Evolutionary conservation across 1,140 invertebrate species (phyloP).

Genomic region (Caenorhabditis brenneri): DNA sequence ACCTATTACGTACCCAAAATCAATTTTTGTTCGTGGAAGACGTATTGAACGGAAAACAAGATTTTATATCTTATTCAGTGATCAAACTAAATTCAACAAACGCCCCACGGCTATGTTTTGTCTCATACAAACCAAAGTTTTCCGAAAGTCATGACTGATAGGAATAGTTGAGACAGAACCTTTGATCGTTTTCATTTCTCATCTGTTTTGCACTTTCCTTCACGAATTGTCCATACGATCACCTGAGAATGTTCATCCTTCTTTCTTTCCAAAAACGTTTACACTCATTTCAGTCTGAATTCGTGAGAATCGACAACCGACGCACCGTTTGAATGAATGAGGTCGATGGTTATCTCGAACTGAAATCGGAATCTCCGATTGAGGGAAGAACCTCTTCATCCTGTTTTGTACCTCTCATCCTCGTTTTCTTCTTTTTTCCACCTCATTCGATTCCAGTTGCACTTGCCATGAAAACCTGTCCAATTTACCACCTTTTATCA

Average conservation of each 20-base stretch:
- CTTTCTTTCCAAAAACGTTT: background rate
- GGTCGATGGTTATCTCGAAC: conserved; percentile 9
- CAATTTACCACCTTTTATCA: conserved; percentile 38
- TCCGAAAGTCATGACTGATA: background rate
- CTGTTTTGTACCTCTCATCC: background rate
- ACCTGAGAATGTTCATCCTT: background rate
- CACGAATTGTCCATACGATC: background rate
- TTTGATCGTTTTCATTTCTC: background rate
- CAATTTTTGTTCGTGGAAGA: background rate
- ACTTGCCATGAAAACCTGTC: conserved; percentile 24
- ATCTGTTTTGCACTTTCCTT: background rate
- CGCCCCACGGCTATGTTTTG: background rate
- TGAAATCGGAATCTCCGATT: conserved; percentile 23
- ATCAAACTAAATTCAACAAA: conserved; percentile 8
- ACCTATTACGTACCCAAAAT: background rate
- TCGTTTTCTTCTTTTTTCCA: background rate
- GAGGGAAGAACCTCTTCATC: conserved; percentile 4
- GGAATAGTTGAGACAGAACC: background rate
- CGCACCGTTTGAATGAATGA: background rate
- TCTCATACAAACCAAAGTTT: background rate
- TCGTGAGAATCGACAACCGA: background rate
- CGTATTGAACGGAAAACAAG: background rate
- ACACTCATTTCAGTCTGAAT: background rate
- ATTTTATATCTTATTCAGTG: background rate
- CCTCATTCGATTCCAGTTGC: background rate